Conservation (phyloP, 2,797 vertebrate genomes). For the Staurois parvus region DNA sequence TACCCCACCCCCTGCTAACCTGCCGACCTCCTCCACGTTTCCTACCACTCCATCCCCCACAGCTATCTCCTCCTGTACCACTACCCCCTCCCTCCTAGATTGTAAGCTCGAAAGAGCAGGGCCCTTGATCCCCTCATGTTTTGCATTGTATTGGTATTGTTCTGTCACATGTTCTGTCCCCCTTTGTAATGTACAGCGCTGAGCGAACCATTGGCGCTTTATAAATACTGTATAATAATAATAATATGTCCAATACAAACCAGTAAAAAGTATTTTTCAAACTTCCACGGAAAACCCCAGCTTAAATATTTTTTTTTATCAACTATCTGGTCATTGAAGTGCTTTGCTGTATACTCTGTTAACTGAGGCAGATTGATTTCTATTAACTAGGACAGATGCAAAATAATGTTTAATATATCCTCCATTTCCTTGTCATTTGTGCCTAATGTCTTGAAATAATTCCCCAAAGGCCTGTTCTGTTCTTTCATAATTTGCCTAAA, state of each 20-base stretch:
- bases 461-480: constrained; percentile 45
- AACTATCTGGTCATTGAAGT: background rate
- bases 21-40: too few relatives aligned
- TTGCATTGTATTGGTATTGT: too few relatives aligned
- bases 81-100: too few relatives aligned
- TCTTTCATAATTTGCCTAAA: constrained; percentile 59
- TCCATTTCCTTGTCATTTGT: constrained; percentile 54
- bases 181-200: too few relatives aligned
- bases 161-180: too few relatives aligned
- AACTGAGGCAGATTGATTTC: constrained; percentile 48
- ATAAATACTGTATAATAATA: too few relatives aligned
- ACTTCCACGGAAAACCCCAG: background rate
- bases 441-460: constrained; percentile 58
- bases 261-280: background rate
- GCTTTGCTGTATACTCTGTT: constrained; percentile 22
- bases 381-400: constrained; percentile 65
- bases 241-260: background rate
- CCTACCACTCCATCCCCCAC: too few relatives aligned
- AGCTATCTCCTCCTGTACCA: too few relatives aligned
- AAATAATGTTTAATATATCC: constrained; percentile 59
- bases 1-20: too few relatives aligned
- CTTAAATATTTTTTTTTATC: background rate
- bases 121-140: too few relatives aligned
- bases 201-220: too few relatives aligned
- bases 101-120: too few relatives aligned